Percentiles rank a stretch among this genome's conserved stretches.
These are phyloP conservation scores for Centropus unirufus DNA, from an alignment of 2,113 vertebrate genomes.

Conservation along the genomic window DNA sequence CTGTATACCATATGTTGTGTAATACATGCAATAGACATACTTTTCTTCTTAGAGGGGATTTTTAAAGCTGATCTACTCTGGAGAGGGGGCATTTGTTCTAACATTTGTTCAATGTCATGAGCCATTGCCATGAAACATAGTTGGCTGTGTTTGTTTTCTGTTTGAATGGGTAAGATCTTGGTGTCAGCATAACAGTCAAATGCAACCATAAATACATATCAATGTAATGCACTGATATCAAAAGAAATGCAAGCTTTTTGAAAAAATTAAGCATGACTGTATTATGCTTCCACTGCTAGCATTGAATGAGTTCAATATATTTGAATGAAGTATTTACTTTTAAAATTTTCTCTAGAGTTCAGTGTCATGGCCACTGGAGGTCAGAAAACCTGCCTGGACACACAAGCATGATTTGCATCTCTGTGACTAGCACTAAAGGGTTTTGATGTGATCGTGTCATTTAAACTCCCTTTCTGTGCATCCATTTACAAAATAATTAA, in stretches of 20 bases:
- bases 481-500: neutral
- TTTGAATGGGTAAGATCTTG: neutral
- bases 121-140: neutral
- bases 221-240: neutral
- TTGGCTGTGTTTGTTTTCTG: neutral
- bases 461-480: neutral
- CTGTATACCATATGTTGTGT: neutral
- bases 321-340: neutral
- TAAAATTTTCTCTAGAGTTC: neutral
- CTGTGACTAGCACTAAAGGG: neutral
- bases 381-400: neutral
- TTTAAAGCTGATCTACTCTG: neutral
- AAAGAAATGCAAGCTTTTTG: neutral
- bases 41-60: neutral
- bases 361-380: neutral
- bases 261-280: neutral
- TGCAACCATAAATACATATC: neutral
- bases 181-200: neutral
- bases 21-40: neutral
- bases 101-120: neutral
- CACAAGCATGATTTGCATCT: neutral
- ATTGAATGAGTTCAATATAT: neutral
- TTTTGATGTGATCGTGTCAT: neutral
- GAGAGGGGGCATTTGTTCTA: neutral
- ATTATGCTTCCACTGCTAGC: neutral